Evolutionary conservation across 1,140 invertebrate species (phyloP), one percentile per base, ranked within the genome.

Genomic region (Diploscapter pachys): DNA sequence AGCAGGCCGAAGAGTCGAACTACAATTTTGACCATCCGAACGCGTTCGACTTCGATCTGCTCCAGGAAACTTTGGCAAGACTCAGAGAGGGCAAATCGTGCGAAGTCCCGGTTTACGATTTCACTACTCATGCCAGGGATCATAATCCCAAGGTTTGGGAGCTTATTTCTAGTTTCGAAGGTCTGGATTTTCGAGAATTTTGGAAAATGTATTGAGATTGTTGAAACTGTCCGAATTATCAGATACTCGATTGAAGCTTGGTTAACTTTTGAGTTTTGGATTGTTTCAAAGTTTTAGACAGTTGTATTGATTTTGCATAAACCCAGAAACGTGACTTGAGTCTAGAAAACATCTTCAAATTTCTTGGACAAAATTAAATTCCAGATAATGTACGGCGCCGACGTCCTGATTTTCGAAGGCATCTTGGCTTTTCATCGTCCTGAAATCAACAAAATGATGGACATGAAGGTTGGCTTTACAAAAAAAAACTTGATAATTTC

Each of bases 21-120:
- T 99, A 98, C 86, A 98, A 99, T 88, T 99, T 99, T 89, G 97
- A 99, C 88, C 95, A 98, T 89, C 96, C 96, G 6, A 95, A 98
- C 88, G 95, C 96, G 48, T 99, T 99, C 89, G 96, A 99, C 87
- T 96, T 99, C 88, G 93, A 97, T 65, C 87, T 98, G 31, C 87
- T 99, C 0, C 88, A 90, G 66, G 89, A 90, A 64, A 96, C 95
- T 6, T 86, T 99, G 31, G 90, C 92, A 82, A 89, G 95, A 78
- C 89, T 99, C 1, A 93, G 94, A 83, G 93, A 96, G 85, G 95
- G 96, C 0, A 94, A 95, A 87, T 96, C 94, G 86, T 94, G 98
- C 4, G 95, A 99, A 86, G 81, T 82, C n/a, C 94, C 94, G 56
- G 92, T 96, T 78, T 98, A 98, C 85, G 96, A 97, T 89, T 99